Base-by-base conservation (phyloP, 2,797 vertebrate genomes). In the Sebastes vulpes region DNA sequence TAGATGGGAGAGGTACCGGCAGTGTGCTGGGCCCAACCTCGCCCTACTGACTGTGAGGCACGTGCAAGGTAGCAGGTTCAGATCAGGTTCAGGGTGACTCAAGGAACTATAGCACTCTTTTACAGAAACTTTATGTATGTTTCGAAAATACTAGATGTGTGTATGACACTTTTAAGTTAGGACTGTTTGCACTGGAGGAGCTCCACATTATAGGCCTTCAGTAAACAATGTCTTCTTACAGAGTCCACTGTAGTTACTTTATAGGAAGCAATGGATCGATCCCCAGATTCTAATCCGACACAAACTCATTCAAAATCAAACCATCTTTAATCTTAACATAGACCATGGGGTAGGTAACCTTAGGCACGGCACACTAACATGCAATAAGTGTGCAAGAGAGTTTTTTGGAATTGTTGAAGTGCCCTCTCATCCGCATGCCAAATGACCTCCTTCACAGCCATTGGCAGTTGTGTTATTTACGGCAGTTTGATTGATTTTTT, bases 11-110 rank as follows among this genome's bases (percentile, higher is more conserved):
- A 74, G 28, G 42, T 35, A 26, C 66, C 67, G 53, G 60, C 16
- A 72, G 59, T 50, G 65, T 67, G 70, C 79, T 79, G 69, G 68
- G 63, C 48, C 46, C 9, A 56, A 56, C 21, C 64, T 70, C 18
- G 9, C n/a, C 12, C 56, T 31, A 4, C 60, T 18, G 1, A 54
- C 65, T 56, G 74, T 25, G 64, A 67, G 26, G 65, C 84, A 83
- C 82, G 75, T 82, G 79, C 75, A 69, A 38, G 9, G 42, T 8
- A 16, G 12, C 14, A 56, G 58, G 26, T 31, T 63, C 18, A 63
- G 16, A 16, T 63, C 56, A 63, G 38, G 28, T 69, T 77, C 21
- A 66, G 58, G 23, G 56, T 29, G n/a, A 38, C 26, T 58, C 28
- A 29, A 46, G 18, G 5, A 65, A 28, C 42, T 35, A 35, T 9